Percentiles rank a stretch among this genome's conserved stretches.
Conservation (phyloP, 2,888 invertebrate genomes). For the Muschampia plurimacula region DNA sequence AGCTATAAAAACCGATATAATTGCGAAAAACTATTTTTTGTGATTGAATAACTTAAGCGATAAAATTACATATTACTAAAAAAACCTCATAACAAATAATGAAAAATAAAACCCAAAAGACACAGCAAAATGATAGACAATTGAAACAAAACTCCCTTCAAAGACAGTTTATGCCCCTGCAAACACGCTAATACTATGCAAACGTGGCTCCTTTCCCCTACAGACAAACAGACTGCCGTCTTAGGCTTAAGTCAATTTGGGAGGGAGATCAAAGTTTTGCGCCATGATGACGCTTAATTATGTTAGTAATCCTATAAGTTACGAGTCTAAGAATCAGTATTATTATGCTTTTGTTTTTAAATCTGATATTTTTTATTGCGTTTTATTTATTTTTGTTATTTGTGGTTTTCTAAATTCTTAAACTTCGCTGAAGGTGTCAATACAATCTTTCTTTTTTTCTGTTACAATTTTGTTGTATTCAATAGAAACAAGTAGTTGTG, state of each 20-base stretch:
- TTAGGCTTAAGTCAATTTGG: slow-evolving; percentile 37
- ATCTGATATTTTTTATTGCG: too few relatives aligned
- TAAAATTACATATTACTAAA: too few relatives aligned
- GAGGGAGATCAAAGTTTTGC: slow-evolving; percentile 32
- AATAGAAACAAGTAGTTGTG: slow-evolving; percentile 1
- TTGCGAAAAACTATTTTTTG: too few relatives aligned
- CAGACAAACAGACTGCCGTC: slow-evolving; percentile 37
- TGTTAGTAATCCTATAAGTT: slow-evolving; percentile 33
- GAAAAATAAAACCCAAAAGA: slow-evolving; percentile 4
- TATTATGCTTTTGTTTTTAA: background rate
- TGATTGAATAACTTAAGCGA: too few relatives aligned
- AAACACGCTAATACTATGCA: slow-evolving; percentile 36
- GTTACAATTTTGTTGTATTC: slow-evolving; percentile 15
- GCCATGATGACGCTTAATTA: slow-evolving; percentile 34
- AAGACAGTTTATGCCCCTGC: slow-evolving; percentile 26
- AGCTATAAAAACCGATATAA: too few relatives aligned
- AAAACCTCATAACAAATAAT: too few relatives aligned
- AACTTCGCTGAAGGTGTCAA: too few relatives aligned
- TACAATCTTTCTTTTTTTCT: too few relatives aligned
- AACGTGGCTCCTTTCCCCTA: slow-evolving; percentile 36
- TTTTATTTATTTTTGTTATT: too few relatives aligned
- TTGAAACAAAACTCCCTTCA: slow-evolving; percentile 33
- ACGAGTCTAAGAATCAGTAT: slow-evolving; percentile 21
- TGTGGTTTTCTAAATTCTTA: too few relatives aligned
- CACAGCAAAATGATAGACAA: slow-evolving; percentile 18